Evolutionary conservation across 2,888 invertebrate genomes (phyloP).

Genomic region (Noctuana brunneofusca): DNA sequence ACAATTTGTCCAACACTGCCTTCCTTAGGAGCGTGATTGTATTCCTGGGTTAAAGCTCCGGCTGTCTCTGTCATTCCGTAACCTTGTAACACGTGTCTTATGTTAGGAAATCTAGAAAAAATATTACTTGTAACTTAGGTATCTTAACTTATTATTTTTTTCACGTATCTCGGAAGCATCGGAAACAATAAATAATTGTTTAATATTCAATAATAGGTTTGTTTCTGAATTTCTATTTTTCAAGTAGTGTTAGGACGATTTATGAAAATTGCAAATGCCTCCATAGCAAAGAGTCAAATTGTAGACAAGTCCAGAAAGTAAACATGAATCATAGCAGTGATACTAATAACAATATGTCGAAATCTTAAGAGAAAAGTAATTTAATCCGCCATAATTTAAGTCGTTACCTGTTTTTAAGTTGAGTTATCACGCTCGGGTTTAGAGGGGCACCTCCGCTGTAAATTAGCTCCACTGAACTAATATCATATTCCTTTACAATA

Average conservation of each 20-base stretch:
- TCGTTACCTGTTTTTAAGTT: slow-evolving; percentile 52
- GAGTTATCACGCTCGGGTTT: slow-evolving; percentile 47
- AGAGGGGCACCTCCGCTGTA: slow-evolving; percentile 63
- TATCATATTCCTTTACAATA: slow-evolving; percentile 52
- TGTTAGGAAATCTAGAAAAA: slow-evolving; percentile 51
- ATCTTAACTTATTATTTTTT: too few species aligned
- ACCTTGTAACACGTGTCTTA: slow-evolving; percentile 57
- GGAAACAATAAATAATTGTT: too few species aligned
- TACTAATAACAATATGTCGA: slow-evolving; percentile 2
- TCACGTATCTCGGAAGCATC: too few species aligned
- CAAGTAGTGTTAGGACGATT: too few species aligned
- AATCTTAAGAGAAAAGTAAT: slow-evolving; percentile 7
- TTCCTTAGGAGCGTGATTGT: slow-evolving; percentile 43
- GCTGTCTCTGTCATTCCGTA: slow-evolving; percentile 68
- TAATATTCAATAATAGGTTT: too few species aligned
- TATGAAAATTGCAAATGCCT: too few species aligned
- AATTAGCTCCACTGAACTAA: slow-evolving; percentile 56
- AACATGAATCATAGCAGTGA: too few species aligned
- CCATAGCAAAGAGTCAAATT: not conserved
- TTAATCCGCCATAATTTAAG: slow-evolving; percentile 21
- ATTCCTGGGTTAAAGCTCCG: slow-evolving; percentile 55
- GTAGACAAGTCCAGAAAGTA: too few species aligned
- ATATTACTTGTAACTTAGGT: not conserved
- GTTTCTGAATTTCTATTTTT: too few species aligned
- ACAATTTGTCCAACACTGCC: slow-evolving; percentile 61